Base-by-base conservation (phyloP, 2,888 invertebrate genomes). In the Notocelia uddmanniana region DNA sequence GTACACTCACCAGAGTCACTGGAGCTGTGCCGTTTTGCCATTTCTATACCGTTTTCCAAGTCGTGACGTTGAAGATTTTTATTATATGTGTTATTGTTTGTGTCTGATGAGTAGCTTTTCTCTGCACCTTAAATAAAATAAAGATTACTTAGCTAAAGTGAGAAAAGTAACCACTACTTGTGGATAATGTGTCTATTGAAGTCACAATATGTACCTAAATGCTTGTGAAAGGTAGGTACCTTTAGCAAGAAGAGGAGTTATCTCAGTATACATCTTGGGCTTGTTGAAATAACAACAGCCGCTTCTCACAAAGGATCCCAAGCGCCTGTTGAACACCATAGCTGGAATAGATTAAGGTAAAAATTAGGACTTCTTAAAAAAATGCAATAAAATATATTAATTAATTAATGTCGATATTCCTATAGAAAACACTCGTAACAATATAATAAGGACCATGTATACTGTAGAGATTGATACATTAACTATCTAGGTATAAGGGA, bases 321-420 rank as follows among this genome's bases (percentile, higher is more conserved):
- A 91, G 10, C 89, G 87, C 10, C 91, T 92, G 79, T 96, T 96
- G 86, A 95, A 96, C 74, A 94, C 95, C 96, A 97, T 96, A 0
- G 95, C 96, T 96, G 84, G 52, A 94, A 94, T 23, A 8, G 8
- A 31, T 31, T 8, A 31, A 26, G 26, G n/a, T n/a, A n/a, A 26
- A 26, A 3, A 26, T 5, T 26, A 26, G 5, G 26, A 2, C 26
- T 26, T 26, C 2, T 26, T 26, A n/a, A n/a, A n/a, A n/a, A n/a
- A n/a, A n/a, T n/a, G n/a, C n/a, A n/a, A n/a, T n/a, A n/a, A n/a
- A n/a, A n/a, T n/a, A n/a, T n/a, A n/a, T n/a, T n/a, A n/a, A n/a
- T n/a, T n/a, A n/a, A n/a, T n/a, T n/a, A n/a, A n/a, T n/a, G n/a
- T n/a, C n/a, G n/a, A n/a, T n/a, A n/a, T n/a, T n/a, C n/a, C n/a